phyloP scores from a whole-genome alignment of 2,888 invertebrate genomes.

The Dexiosoma caninum region DNA sequence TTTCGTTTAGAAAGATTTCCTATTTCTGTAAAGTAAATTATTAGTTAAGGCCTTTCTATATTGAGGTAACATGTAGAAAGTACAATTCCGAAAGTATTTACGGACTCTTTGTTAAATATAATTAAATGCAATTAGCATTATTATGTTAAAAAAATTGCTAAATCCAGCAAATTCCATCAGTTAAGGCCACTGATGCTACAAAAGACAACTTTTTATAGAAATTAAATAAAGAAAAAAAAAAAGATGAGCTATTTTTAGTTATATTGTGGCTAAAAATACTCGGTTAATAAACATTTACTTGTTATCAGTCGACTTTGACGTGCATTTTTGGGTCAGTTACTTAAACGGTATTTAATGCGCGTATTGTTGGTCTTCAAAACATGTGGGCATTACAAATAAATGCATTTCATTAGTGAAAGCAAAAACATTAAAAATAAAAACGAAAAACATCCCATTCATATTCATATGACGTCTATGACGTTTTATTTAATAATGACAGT shows the following conservation, averaged over 20 bases:
- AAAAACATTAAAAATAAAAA: too few relatives aligned
- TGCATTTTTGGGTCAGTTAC: constrained; percentile 42
- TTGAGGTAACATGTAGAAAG: too few relatives aligned
- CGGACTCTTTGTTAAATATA: too few relatives aligned
- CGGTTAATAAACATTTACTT: constrained; percentile 30
- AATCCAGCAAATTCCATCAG: not conserved
- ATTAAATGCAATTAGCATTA: not conserved
- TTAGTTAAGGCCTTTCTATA: too few relatives aligned
- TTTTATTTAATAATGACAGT: not conserved
- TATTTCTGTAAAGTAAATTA: too few relatives aligned
- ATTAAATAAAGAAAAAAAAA: too few relatives aligned
- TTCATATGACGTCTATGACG: constrained; percentile 32
- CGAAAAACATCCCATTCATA: constrained; percentile 30
- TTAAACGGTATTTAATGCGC: not conserved
- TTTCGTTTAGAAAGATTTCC: not conserved
- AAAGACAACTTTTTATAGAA: not conserved
- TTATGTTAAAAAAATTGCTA: not conserved
- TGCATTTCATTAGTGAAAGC: not conserved
- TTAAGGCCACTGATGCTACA: not conserved
- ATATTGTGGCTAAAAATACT: constrained; percentile 24
- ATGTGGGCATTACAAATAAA: not conserved
- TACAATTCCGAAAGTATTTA: too few relatives aligned
- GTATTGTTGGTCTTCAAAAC: not conserved
- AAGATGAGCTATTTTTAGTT: constrained; percentile 14
- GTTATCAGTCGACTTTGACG: constrained; percentile 13